These are phyloP conservation scores for Omphaloscelis lunosa DNA, from an alignment of 2,888 invertebrate genomes.

Conservation along the genomic window DNA sequence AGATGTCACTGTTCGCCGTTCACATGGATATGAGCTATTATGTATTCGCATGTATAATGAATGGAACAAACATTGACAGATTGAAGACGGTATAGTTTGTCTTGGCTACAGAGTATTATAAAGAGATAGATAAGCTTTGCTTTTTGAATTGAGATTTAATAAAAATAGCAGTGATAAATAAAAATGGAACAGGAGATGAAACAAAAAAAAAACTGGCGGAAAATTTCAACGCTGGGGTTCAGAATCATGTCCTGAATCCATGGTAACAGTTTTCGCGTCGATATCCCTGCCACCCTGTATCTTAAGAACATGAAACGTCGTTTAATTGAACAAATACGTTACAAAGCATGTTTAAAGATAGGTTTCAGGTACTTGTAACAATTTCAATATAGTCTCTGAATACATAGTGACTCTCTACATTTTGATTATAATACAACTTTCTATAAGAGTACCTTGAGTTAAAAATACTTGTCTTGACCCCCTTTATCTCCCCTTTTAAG, in stretches of 20 bases:
- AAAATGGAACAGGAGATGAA: too few relatives aligned
- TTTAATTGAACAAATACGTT: background rate
- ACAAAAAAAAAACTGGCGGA: too few relatives aligned
- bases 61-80: constrained; percentile 51
- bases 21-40: constrained; percentile 46
- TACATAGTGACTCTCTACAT: background rate
- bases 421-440: constrained; percentile 3
- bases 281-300: too few relatives aligned
- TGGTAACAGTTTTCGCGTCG: too few relatives aligned
- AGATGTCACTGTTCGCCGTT: constrained; percentile 43
- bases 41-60: constrained; percentile 54
- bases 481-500: constrained; percentile 5
- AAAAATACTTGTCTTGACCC: background rate
- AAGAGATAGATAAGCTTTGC: background rate
- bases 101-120: background rate
- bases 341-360: background rate
- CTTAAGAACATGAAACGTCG: background rate
- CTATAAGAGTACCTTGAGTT: background rate
- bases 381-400: background rate
- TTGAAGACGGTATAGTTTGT: constrained; percentile 23
- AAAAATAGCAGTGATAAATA: too few relatives aligned
- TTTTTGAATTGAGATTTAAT: background rate
- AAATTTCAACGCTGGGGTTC: too few relatives aligned
- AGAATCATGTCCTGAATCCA: too few relatives aligned
- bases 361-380: background rate